Evolutionary conservation across 2,113 vertebrate genomes (phyloP).

Genomic region (Gorilla gorilla): DNA sequence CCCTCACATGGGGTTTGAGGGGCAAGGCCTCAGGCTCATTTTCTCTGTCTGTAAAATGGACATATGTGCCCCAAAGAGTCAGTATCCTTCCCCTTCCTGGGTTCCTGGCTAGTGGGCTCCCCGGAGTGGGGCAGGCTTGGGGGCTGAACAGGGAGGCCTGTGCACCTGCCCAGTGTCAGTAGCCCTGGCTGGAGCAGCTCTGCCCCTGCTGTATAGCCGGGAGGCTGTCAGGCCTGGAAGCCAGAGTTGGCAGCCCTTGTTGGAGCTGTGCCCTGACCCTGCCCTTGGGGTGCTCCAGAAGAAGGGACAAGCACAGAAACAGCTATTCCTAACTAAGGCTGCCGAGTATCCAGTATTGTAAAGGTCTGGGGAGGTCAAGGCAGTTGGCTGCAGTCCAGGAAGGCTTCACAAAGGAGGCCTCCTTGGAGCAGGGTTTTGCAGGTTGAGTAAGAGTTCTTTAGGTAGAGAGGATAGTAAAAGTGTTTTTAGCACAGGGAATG

Average conservation of each 20-base stretch:
- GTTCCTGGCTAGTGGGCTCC: neutral
- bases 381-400: neutral
- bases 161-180: neutral
- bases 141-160: neutral
- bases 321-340: neutral
- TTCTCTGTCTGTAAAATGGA: neutral
- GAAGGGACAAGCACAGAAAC: neutral
- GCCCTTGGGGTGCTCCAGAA: neutral
- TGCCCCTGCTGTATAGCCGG: neutral
- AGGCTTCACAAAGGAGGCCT: neutral
- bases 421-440: neutral
- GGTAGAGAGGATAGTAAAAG: neutral
- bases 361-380: neutral
- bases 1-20: neutral
- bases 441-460: neutral
- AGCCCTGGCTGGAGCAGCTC: neutral
- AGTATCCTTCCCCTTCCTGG: neutral
- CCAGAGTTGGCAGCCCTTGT: neutral
- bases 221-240: neutral
- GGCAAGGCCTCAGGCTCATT: neutral
- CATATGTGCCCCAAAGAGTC: neutral
- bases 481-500: neutral
- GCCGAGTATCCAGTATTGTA: neutral
- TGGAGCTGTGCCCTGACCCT: neutral
- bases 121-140: neutral